Percentiles rank a stretch among this genome's conserved stretches.
phyloP scores from a whole-genome alignment of 2,797 vertebrate genomes.

The Anolis apletophallus region DNA sequence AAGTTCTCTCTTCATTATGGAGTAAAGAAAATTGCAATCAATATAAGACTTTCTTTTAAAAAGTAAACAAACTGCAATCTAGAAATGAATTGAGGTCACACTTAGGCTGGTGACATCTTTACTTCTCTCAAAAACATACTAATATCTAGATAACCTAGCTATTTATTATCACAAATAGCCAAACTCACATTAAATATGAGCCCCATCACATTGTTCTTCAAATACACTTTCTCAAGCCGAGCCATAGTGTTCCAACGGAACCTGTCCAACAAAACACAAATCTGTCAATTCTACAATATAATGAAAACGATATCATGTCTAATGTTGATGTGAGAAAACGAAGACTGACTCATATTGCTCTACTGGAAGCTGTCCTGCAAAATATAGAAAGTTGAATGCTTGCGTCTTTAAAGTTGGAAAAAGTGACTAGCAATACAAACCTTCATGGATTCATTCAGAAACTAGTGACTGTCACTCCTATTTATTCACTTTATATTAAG shows the following conservation, averaged over 20 bases:
- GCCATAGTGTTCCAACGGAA: constrained; percentile 96
- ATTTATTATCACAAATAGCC: not conserved
- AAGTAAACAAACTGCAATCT: not conserved
- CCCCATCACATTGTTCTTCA: constrained; percentile 95
- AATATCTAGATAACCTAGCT: not conserved
- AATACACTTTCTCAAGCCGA: constrained; percentile 89
- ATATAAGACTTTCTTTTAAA: not conserved
- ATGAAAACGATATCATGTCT: not conserved
- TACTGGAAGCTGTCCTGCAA: constrained; percentile 86
- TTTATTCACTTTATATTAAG: not conserved
- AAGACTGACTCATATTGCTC: constrained; percentile 87
- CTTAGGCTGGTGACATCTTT: not conserved
- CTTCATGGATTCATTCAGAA: not conserved
- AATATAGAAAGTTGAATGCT: not conserved
- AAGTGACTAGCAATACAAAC: not conserved
- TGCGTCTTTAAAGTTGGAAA: not conserved
- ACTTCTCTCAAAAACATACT: not conserved
- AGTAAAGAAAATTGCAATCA: constrained; percentile 14
- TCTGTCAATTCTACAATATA: not conserved
- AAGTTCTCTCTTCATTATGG: not conserved
- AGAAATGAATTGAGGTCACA: constrained; percentile 10
- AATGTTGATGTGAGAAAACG: too few relatives aligned
- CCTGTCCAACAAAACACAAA: constrained; percentile 73
- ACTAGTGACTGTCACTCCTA: not conserved
- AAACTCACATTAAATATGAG: constrained; percentile 88